Percentiles rank a stretch among this genome's conserved stretches.
phyloP scores from a whole-genome alignment of 2,888 invertebrate species.

The Amphipyra tragopoginis region DNA sequence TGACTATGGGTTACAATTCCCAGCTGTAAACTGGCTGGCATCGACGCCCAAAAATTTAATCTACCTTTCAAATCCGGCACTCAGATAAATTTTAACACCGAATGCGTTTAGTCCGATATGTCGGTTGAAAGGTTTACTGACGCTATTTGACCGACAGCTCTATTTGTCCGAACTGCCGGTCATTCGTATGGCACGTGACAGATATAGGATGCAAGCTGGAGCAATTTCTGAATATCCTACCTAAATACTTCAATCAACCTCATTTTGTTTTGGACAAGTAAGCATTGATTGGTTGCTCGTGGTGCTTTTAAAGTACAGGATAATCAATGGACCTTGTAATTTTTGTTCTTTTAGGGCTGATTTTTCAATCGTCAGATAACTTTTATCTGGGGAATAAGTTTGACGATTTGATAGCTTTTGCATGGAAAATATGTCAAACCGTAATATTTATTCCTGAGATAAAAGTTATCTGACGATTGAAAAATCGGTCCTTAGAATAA shows the following conservation, averaged over 20 bases:
- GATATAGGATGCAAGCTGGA: slow-evolving; percentile 64
- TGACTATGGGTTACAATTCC: slow-evolving; percentile 40
- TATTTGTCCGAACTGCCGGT: slow-evolving; percentile 68
- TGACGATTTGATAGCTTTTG: too few relatives aligned
- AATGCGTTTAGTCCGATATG: slow-evolving; percentile 51
- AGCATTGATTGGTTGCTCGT: too few relatives aligned
- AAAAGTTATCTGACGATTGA: too few relatives aligned
- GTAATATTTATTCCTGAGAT: too few relatives aligned
- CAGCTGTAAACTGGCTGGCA: slow-evolving; percentile 26
- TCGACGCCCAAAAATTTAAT: slow-evolving; percentile 48
- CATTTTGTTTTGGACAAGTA: too few relatives aligned
- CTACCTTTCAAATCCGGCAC: slow-evolving; percentile 45
- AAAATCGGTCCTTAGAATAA: too few relatives aligned
- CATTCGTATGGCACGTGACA: slow-evolving; percentile 69
- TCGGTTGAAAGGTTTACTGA: slow-evolving; percentile 58
- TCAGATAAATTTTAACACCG: slow-evolving; percentile 50
- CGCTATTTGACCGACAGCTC: slow-evolving; percentile 57
- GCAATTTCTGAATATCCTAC: slow-evolving; percentile 32
- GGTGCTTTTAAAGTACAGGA: too few relatives aligned
- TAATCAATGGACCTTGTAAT: too few relatives aligned
- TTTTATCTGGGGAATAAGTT: too few relatives aligned
- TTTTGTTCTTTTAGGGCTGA: too few relatives aligned
- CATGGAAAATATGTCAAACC: too few relatives aligned
- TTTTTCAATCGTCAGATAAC: too few relatives aligned
- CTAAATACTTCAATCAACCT: not conserved